Evolutionary conservation across 2,113 vertebrate genomes (phyloP).

Genomic region (Eolophus roseicapilla): DNA sequence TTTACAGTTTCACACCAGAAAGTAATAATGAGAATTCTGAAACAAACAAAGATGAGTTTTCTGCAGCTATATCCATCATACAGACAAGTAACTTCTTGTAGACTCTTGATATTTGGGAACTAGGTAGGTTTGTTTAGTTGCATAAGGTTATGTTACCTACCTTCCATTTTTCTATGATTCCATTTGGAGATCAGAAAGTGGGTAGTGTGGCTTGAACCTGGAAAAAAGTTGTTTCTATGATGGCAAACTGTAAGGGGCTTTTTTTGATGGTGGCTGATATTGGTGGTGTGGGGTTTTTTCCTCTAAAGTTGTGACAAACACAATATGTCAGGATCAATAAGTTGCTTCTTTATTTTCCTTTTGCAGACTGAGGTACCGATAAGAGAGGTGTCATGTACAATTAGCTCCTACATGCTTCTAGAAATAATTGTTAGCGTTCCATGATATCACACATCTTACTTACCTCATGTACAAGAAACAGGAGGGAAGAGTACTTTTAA

Average conservation of each 20-base stretch:
- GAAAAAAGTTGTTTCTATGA: neutral
- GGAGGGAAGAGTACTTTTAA: neutral
- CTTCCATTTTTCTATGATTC: neutral
- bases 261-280: neutral
- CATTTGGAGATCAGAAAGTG: neutral
- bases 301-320: neutral
- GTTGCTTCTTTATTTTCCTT: neutral
- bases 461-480: neutral
- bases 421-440: neutral
- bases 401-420: neutral
- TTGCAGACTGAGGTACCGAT: neutral
- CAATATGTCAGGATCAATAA: neutral
- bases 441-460: neutral
- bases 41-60: neutral
- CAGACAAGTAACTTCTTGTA: neutral
- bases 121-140: neutral
- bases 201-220: neutral
- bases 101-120: neutral
- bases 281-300: rapidly evolving
- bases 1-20: neutral
- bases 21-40: neutral
- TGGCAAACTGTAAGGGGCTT: neutral
- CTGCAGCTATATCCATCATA: neutral
- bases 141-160: neutral
- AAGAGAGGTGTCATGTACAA: neutral